A percentile compares a stretch with the other conserved stretches of the same genome.
phyloP scores from a whole-genome alignment of 2,797 vertebrate genomes.

The Garrulus glandarius region DNA sequence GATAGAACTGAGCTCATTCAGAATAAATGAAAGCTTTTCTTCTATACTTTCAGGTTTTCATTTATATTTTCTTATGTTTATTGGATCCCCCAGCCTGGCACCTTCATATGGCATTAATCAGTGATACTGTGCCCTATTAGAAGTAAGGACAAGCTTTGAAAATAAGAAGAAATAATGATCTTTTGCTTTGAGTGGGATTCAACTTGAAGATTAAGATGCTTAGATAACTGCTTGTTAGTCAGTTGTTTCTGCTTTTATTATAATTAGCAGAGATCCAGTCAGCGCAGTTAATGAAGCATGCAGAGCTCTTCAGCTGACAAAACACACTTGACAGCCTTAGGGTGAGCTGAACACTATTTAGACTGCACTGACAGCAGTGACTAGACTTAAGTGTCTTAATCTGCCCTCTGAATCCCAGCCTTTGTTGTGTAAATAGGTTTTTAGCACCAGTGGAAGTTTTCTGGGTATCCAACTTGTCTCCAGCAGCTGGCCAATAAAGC shows the following conservation, averaged over 20 bases:
- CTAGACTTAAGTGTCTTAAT: background rate
- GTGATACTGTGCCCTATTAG: background rate
- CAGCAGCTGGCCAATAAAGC: background rate
- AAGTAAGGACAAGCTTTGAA: background rate
- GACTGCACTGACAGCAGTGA: background rate
- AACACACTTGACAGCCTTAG: background rate
- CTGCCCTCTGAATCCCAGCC: background rate
- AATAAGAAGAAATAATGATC: background rate
- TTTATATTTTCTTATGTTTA: background rate
- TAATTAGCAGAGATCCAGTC: slow-evolving; percentile 11
- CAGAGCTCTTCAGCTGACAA: slow-evolving; percentile 11
- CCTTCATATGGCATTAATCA: background rate
- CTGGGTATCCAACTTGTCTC: background rate
- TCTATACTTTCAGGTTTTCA: background rate
- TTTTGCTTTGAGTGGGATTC: background rate
- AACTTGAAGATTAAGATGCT: background rate
- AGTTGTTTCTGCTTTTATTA: background rate
- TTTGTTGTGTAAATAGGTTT: background rate
- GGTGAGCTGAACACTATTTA: background rate
- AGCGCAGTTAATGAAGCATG: background rate
- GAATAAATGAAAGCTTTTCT: background rate
- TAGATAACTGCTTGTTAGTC: background rate
- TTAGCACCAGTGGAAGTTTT: background rate
- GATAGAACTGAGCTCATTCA: background rate
- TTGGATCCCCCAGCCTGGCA: background rate